Evolutionary conservation across 2,797 vertebrate genomes (phyloP), one percentile per base, ranked within the genome.

Genomic region (Notolepis coatsorum): DNA sequence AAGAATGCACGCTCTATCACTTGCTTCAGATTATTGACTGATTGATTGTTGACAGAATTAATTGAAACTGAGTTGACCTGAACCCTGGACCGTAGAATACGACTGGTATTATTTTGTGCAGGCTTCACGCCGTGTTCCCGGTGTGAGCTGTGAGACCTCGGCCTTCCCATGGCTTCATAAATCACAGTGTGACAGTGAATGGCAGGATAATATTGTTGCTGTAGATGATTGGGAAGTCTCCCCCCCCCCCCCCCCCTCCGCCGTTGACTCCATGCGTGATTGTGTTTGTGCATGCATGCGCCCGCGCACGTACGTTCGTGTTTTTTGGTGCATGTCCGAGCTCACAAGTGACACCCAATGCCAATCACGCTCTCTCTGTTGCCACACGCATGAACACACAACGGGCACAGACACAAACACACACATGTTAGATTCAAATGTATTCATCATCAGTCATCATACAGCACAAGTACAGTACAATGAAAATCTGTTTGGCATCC

Each of bases 161-260:
- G 68, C 61, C 67, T 75, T 59, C 54, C 46, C 73, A 74, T 38
- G 2, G 42, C 84, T 80, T 89, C 88, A 91, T 91, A 88, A 91
- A 91, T 91, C 90, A 91, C 75, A 0, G 7, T 0, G 47, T 73
- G 85, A 89, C 90, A 88, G 82, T 90, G 88, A 89, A 85, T 88
- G 90, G 83, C 90, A 92, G 90, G 80, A 92, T 89, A 92, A 92
- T 92, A 92, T 91, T 90, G 84, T 92, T 92, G 72, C 85, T 89
- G 75, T 62, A 73, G 73, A 77, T 87, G 84, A 91, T 88, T 87
- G 70, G 80, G 81, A 86, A 76, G 68, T 48, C 70, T 81, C 80
- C 53, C 71, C n/a, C n/a, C n/a, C n/a, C n/a, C n/a, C n/a, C n/a
- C n/a, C n/a, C n/a, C n/a, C n/a, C 52, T 30, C 45, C 48, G 73